phyloP scores from a whole-genome alignment of 2,113 vertebrate species.

The Chaetodon auriga region DNA sequence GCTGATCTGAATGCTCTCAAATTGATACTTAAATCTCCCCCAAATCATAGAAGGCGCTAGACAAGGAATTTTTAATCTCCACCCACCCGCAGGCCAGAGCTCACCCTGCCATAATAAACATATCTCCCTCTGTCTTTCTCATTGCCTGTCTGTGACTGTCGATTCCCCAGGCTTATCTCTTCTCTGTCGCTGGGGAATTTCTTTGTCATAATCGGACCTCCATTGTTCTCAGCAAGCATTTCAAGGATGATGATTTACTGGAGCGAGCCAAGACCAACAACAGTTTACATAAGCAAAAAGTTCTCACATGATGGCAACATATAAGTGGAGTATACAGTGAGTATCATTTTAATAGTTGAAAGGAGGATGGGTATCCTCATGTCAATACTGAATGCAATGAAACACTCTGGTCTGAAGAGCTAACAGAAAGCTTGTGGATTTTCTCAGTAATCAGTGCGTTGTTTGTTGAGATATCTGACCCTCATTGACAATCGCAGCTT shows the following conservation, averaged over 20 bases:
- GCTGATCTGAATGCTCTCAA: slow-evolving; percentile 55
- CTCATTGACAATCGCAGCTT: too few species aligned
- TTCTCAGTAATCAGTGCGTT: too few species aligned
- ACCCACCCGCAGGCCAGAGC: slow-evolving; percentile 38
- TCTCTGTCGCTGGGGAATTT: slow-evolving; percentile 10
- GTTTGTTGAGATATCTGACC: too few species aligned
- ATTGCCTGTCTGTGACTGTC: slow-evolving; percentile 18
- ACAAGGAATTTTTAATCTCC: slow-evolving; percentile 60
- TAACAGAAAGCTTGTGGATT: too few species aligned
- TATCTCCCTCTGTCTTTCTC: not conserved
- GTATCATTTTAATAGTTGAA: not conserved
- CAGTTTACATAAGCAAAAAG: not conserved
- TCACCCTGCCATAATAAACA: slow-evolving; percentile 37
- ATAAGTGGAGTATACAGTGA: not conserved
- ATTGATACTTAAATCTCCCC: slow-evolving; percentile 65
- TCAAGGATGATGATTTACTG: slow-evolving; percentile 7
- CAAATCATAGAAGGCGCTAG: slow-evolving; percentile 56
- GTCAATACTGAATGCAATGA: not conserved
- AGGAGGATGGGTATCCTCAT: not conserved
- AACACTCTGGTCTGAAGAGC: not conserved
- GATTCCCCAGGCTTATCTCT: slow-evolving; percentile 33
- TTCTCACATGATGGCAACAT: not conserved
- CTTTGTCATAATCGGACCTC: slow-evolving; percentile 26
- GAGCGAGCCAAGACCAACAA: not conserved
- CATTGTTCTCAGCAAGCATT: slow-evolving; percentile 38